Evolutionary conservation across 1,140 invertebrate species (phyloP).

Genomic region (Drosophila lacteicornis): DNA sequence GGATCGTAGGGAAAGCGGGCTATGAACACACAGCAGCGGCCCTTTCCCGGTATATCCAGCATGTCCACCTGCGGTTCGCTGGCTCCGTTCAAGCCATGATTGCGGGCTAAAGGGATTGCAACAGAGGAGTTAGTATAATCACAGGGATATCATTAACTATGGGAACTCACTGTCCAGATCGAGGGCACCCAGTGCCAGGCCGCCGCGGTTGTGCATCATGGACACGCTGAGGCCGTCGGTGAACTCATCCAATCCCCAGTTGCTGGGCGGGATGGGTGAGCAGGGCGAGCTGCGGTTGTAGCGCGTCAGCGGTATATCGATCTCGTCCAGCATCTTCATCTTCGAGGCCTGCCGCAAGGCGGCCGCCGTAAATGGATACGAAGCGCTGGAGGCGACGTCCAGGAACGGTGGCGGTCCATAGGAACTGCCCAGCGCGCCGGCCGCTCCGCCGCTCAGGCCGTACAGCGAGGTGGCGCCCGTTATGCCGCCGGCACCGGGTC

Average conservation of each 20-base stretch:
- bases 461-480: slow-evolving; percentile 75
- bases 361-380: slow-evolving; percentile 88
- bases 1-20: slow-evolving; percentile 98
- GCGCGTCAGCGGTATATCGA: slow-evolving; percentile 87
- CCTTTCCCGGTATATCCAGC: slow-evolving; percentile 96
- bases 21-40: slow-evolving; percentile 96
- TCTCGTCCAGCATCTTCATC: slow-evolving; percentile 89
- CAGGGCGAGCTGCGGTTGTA: slow-evolving; percentile 88
- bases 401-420: slow-evolving; percentile 77
- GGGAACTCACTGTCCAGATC: slow-evolving; percentile 86
- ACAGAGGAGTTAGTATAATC: background rate
- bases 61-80: slow-evolving; percentile 91
- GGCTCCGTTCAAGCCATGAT: slow-evolving; percentile 76
- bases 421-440: slow-evolving; percentile 64
- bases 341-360: slow-evolving; percentile 87
- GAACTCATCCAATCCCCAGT: slow-evolving; percentile 88
- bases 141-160: accelerated
- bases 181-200: slow-evolving; percentile 86
- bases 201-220: slow-evolving; percentile 87
- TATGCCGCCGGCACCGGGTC: slow-evolving; percentile 59
- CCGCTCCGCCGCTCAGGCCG: slow-evolving; percentile 60
- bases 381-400: slow-evolving; percentile 80
- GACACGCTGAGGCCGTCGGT: slow-evolving; percentile 87
- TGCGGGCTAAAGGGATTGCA: slow-evolving; percentile 52
- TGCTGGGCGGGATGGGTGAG: slow-evolving; percentile 86